Conservation (phyloP, 2,797 vertebrate species). For the Mormyrops attenuatus region DNA sequence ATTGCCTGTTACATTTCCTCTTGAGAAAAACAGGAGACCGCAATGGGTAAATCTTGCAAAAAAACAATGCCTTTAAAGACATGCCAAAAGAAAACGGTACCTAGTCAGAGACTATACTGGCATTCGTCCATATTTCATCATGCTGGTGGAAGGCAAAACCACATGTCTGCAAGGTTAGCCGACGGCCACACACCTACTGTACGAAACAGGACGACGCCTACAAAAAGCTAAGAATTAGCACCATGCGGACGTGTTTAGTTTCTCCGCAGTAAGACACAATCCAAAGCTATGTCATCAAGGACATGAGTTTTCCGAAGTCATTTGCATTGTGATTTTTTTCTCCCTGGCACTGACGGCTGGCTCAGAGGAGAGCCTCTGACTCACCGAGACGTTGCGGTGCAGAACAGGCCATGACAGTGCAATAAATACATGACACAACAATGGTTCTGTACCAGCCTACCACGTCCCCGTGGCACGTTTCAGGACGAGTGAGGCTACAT, state of each 20-base stretch:
- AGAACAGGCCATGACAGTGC: constrained; percentile 2
- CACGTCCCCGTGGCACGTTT: not conserved
- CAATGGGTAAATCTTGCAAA: not conserved
- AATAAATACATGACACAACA: constrained; percentile 17
- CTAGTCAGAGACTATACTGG: not conserved
- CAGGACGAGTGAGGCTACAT: not conserved
- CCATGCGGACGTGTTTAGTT: not conserved
- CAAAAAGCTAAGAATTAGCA: not conserved
- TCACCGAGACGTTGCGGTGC: not conserved
- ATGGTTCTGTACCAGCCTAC: not conserved
- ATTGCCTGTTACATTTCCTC: not conserved
- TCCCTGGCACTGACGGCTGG: not conserved
- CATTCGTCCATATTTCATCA: not conserved
- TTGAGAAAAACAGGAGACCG: not conserved
- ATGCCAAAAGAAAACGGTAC: not conserved
- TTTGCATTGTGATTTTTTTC: constrained; percentile 1
- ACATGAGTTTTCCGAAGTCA: constrained; percentile 1
- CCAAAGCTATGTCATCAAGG: not conserved
- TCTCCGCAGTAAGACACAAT: not conserved
- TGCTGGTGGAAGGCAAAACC: not conserved
- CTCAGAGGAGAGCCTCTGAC: not conserved
- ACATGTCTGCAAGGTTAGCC: not conserved
- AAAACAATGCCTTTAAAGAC: not conserved
- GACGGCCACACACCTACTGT: not conserved
- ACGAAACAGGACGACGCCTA: not conserved